Conservation (phyloP, 2,888 invertebrate genomes). For the Seira sanloemensis region DNA sequence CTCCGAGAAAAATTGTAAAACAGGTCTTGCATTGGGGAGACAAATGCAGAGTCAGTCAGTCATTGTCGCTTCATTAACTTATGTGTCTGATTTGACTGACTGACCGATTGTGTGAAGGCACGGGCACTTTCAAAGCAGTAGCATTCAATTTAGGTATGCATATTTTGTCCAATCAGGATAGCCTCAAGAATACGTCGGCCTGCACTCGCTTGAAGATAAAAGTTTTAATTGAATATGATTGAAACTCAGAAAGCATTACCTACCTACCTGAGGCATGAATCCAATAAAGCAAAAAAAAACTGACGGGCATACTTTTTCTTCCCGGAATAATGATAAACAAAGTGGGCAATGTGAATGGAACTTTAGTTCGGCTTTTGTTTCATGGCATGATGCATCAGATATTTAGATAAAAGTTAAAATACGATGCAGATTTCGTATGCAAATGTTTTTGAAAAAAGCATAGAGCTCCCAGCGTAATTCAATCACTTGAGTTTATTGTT, state of each 20-base stretch:
- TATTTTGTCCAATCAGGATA: no score
- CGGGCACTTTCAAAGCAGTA: no score
- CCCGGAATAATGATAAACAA: constrained; percentile 14
- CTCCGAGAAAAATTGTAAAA: no score
- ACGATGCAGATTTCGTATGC: background rate
- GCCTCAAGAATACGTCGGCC: no score
- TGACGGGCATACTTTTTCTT: background rate
- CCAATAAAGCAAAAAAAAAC: constrained; percentile 24
- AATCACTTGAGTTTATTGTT: background rate
- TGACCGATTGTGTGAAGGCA: no score
- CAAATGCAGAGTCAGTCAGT: no score
- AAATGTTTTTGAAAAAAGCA: background rate
- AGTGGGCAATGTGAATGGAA: background rate
- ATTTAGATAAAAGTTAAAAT: background rate
- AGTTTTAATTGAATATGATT: constrained; percentile 44
- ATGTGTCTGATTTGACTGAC: no score
- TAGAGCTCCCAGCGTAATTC: background rate
- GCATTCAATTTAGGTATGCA: no score
- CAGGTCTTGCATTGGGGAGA: no score
- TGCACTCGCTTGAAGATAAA: no score
- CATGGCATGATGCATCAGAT: background rate
- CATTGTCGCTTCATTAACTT: no score
- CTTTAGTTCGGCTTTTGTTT: background rate
- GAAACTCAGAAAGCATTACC: constrained; percentile 32
- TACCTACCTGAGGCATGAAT: no score